Conservation (phyloP, 2,113 vertebrate species). For the Pungitius pungitius region DNA sequence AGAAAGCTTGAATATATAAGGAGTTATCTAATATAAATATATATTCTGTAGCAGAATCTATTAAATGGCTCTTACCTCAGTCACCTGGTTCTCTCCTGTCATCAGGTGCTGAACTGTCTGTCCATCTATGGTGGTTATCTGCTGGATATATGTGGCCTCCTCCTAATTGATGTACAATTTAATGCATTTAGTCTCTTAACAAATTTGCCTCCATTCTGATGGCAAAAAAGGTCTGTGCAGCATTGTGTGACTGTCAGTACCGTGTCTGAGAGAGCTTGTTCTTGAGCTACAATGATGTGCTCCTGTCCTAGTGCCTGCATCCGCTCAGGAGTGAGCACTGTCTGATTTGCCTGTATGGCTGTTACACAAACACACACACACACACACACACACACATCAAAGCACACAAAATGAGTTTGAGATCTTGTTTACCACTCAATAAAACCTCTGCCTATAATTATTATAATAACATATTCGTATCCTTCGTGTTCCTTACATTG, state of each 20-base stretch:
- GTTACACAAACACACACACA: constrained; percentile 52
- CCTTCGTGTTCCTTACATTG: constrained; percentile 74
- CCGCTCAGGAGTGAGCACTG: constrained; percentile 84
- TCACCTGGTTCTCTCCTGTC: constrained; percentile 92
- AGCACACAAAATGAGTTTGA: not conserved
- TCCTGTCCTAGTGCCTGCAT: constrained; percentile 90
- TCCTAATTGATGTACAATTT: constrained; percentile 79
- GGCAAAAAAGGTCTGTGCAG: not conserved
- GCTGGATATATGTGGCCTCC: constrained; percentile 94
- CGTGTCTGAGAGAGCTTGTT: constrained; percentile 87
- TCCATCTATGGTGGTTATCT: constrained; percentile 94
- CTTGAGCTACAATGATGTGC: constrained; percentile 93
- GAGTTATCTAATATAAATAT: too few species aligned
- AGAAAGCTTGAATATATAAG: not conserved
- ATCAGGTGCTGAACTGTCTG: constrained; percentile 96
- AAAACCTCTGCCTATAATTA: not conserved
- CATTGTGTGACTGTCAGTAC: constrained; percentile 59
- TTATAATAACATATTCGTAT: not conserved
- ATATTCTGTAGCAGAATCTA: not conserved
- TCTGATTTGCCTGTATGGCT: constrained; percentile 87
- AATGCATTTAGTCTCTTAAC: not conserved
- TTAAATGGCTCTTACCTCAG: constrained; percentile 46
- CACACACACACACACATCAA: constrained; percentile 5
- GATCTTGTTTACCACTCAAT: not conserved
- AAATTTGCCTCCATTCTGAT: not conserved